phyloP scores from a whole-genome alignment of 1,140 invertebrate species.

The Choristoneura fumiferana region DNA sequence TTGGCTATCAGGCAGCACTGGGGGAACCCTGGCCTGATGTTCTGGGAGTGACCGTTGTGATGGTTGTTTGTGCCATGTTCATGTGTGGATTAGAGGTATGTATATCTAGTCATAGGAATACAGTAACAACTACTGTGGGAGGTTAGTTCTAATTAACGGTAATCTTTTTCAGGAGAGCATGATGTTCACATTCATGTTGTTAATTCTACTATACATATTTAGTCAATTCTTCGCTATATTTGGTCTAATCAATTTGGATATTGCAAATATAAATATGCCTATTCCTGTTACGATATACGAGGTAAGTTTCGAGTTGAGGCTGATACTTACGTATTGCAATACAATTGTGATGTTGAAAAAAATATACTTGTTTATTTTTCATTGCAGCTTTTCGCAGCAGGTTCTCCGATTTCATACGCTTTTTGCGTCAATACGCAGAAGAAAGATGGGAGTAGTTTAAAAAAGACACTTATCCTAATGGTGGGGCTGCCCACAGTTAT shows the following conservation, averaged over 20 bases:
- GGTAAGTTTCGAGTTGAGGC: too few species aligned
- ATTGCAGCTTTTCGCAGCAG: constrained; percentile 66
- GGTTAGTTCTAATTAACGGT: too few species aligned
- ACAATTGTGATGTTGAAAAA: too few species aligned
- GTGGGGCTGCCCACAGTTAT: constrained; percentile 57
- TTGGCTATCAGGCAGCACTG: constrained; percentile 78
- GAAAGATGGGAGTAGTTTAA: constrained; percentile 45
- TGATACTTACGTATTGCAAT: too few species aligned
- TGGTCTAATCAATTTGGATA: constrained; percentile 67
- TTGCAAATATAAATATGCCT: constrained; percentile 64
- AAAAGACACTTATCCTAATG: constrained; percentile 55
- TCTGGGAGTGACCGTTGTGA: constrained; percentile 82
- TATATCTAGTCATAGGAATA: too few species aligned
- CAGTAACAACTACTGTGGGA: too few species aligned
- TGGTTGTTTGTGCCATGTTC: constrained; percentile 83
- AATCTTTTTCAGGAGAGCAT: constrained; percentile 64
- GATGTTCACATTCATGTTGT: constrained; percentile 68
- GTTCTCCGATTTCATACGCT: constrained; percentile 63
- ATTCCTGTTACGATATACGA: constrained; percentile 65
- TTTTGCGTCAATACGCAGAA: constrained; percentile 58
- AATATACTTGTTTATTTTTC: neutral
- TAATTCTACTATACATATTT: constrained; percentile 64
- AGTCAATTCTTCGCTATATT: constrained; percentile 70
- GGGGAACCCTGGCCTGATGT: constrained; percentile 85
- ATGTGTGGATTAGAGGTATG: constrained; percentile 84